These are phyloP conservation scores for Masnerella sp. DNA, from an alignment of 2,888 invertebrate species.

Conservation along the genomic window DNA sequence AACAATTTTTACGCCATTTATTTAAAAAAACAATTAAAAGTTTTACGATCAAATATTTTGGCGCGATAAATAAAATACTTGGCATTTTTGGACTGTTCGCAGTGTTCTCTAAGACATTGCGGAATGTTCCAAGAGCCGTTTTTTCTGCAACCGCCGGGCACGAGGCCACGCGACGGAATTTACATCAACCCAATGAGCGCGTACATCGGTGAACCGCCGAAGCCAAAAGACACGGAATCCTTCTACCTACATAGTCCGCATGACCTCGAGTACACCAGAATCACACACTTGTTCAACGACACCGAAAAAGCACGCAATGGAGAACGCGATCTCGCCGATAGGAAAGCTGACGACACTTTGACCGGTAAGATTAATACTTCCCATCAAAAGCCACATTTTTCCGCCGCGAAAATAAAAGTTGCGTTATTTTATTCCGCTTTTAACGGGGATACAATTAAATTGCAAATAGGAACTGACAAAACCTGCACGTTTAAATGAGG, in stretches of 20 bases:
- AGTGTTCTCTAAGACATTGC: constrained; percentile 73
- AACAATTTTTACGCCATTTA: too few species aligned
- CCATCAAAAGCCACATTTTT: too few species aligned
- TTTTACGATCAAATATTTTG: too few species aligned
- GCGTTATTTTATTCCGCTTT: too few species aligned
- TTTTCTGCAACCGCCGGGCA: constrained; percentile 75
- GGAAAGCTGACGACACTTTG: constrained; percentile 73
- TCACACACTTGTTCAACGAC: constrained; percentile 87
- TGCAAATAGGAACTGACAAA: too few species aligned
- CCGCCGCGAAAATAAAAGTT: too few species aligned
- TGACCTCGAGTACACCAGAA: constrained; percentile 89
- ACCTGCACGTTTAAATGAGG: too few species aligned
- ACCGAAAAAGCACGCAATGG: constrained; percentile 55
- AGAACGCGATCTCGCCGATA: constrained; percentile 66
- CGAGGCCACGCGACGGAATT: constrained; percentile 85
- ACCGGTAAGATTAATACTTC: constrained; percentile 73
- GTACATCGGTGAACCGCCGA: constrained; percentile 70
- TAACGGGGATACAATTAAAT: too few species aligned
- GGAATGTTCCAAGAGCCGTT: constrained; percentile 76
- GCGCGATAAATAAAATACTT: too few species aligned
- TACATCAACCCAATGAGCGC: constrained; percentile 90
- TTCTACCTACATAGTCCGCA: constrained; percentile 92
- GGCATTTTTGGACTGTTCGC: too few species aligned
- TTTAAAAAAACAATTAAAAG: too few species aligned
- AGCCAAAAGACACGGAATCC: constrained; percentile 79